Evolutionary conservation across 2,797 vertebrate species (phyloP).

Genomic region (Holocentrus rufus): DNA sequence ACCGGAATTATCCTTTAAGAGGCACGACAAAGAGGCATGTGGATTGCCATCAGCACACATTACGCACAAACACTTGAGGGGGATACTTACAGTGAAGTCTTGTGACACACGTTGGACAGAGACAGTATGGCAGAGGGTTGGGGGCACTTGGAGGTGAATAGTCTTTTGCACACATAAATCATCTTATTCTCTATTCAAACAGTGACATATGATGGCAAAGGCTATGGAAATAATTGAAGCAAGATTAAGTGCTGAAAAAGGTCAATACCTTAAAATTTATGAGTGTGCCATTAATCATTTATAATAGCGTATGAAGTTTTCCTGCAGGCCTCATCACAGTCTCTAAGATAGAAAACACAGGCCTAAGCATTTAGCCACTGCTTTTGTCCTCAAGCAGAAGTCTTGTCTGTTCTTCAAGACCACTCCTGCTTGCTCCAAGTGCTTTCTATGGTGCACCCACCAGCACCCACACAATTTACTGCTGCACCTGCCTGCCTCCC

Average conservation of each 20-base stretch:
- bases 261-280: conserved; percentile 1
- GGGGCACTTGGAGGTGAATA: not conserved
- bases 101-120: not conserved
- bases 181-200: conserved; percentile 8
- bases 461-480: too few relatives aligned
- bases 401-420: too few relatives aligned
- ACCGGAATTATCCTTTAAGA: conserved; percentile 7
- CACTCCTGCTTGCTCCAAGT: too few relatives aligned
- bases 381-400: too few relatives aligned
- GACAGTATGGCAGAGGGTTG: not conserved
- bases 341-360: not conserved
- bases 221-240: conserved; percentile 13
- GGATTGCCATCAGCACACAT: conserved; percentile 35
- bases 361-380: too few relatives aligned
- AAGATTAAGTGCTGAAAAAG: conserved; percentile 20
- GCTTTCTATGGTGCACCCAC: too few relatives aligned
- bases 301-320: conserved; percentile 1
- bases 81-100: not conserved
- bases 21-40: conserved; percentile 14
- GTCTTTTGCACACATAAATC: not conserved
- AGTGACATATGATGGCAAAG: not conserved
- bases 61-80: conserved; percentile 11
- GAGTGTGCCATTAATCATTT: conserved; percentile 28
- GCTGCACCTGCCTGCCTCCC: too few relatives aligned
- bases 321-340: not conserved